phyloP scores from a whole-genome alignment of 1,140 invertebrate genomes.

The Hypsibius dujardini region DNA sequence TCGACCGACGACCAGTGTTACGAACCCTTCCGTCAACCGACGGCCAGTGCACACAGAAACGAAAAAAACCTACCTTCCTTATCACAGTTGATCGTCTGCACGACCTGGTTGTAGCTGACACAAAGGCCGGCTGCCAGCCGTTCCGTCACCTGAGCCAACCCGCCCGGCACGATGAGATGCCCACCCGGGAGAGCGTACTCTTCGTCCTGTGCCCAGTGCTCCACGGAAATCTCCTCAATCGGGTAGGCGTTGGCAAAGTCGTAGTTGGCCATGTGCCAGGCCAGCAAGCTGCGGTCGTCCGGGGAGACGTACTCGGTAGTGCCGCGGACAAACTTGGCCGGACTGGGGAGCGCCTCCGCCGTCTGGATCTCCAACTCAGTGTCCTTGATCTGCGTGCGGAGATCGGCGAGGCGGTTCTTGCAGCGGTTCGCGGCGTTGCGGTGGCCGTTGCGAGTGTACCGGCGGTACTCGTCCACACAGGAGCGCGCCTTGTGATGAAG shows the following conservation, averaged over 20 bases:
- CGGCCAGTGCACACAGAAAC: no score
- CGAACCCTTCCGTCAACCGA: no score
- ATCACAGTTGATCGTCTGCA: not conserved
- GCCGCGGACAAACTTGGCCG: not conserved
- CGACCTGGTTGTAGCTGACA: not conserved
- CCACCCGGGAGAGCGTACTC: conserved; percentile 53
- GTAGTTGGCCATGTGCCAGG: conserved; percentile 98
- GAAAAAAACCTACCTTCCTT: not conserved
- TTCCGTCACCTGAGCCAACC: not conserved
- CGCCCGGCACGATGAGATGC: not conserved
- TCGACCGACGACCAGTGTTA: no score
- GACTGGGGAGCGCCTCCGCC: not conserved
- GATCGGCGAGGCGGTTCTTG: not conserved
- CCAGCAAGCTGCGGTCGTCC: conserved; percentile 81
- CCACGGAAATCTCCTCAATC: conserved; percentile 71
- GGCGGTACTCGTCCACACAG: not conserved
- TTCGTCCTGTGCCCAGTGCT: conserved; percentile 98
- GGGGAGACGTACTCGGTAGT: conserved; percentile 58
- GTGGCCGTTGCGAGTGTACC: not conserved
- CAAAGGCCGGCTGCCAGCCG: not conserved
- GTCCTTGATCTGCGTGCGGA: not conserved
- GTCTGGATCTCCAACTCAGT: not conserved
- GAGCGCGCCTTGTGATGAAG: no score
- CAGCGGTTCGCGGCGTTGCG: not conserved
- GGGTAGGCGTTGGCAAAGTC: conserved; percentile 98